phyloP scores from a whole-genome alignment of 64 coral and sea anemone species.

The Stichodactyla helianthus region DNA sequence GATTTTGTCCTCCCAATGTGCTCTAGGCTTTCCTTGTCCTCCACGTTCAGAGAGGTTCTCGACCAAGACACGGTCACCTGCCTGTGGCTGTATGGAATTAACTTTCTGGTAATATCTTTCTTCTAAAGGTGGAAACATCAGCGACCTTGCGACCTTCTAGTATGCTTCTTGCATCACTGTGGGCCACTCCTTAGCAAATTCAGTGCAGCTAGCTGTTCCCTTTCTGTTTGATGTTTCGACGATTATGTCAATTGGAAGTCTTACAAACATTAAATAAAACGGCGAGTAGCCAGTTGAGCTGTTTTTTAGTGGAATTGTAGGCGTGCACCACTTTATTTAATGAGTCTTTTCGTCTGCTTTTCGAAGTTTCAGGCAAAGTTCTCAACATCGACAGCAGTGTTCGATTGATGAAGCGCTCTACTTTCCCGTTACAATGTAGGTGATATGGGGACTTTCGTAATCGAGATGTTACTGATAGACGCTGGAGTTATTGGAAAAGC shows the following conservation, averaged over 20 bases:
- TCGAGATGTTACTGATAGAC: constrained; percentile 4
- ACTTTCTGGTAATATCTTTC: constrained; percentile 24
- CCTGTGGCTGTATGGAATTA: background rate
- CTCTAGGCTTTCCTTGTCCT: constrained; percentile 24
- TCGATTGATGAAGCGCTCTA: constrained; percentile 45
- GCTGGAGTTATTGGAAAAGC: constrained; percentile 30
- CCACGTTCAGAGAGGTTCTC: constrained; percentile 22
- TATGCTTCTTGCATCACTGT: constrained; percentile 37
- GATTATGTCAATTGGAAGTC: constrained; percentile 38
- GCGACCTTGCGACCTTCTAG: background rate
- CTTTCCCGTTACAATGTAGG: constrained; percentile 41
- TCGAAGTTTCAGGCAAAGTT: constrained; percentile 31
- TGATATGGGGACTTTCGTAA: constrained; percentile 36
- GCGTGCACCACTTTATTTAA: constrained; percentile 56
- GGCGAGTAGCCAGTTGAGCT: constrained; percentile 41
- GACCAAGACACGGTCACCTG: constrained; percentile 33
- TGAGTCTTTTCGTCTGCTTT: constrained; percentile 24
- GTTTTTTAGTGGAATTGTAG: constrained; percentile 33
- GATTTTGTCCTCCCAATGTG: constrained; percentile 32
- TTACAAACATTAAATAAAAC: constrained; percentile 37
- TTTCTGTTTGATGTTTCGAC: constrained; percentile 2
- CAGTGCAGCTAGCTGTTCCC: background rate
- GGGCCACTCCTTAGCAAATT: constrained; percentile 25
- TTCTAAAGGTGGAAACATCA: background rate
- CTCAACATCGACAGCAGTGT: constrained; percentile 40